These are phyloP conservation scores for Adoxophyes honmai DNA, from an alignment of 1,140 invertebrate species.

Conservation along the genomic window DNA sequence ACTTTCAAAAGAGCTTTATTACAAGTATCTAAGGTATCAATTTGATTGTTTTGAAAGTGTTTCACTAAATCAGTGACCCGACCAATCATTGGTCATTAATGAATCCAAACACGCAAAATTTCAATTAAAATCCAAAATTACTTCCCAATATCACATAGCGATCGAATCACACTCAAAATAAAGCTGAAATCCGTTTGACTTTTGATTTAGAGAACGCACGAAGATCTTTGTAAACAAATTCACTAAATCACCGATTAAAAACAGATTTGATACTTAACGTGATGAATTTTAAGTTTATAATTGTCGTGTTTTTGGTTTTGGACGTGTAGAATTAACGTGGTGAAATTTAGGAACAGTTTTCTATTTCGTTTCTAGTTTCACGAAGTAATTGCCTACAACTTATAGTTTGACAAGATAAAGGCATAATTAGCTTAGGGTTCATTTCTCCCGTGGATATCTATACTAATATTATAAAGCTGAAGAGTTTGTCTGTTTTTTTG, in stretches of 20 bases:
- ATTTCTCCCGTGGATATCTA: no score
- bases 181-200: not conserved
- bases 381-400: no score
- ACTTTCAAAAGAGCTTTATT: not conserved
- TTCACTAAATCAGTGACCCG: not conserved
- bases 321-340: not conserved
- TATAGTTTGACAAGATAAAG: no score
- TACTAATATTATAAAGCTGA: no score
- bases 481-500: no score
- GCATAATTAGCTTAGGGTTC: no score
- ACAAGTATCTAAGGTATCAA: not conserved
- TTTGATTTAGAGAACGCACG: not conserved
- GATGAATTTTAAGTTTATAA: not conserved
- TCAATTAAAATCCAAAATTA: constrained; percentile 2
- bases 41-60: not conserved
- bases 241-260: not conserved
- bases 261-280: not conserved
- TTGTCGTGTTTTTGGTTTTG: not conserved
- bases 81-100: constrained; percentile 3
- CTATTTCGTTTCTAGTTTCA: no score
- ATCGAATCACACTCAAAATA: not conserved
- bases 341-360: not conserved
- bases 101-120: constrained; percentile 3
- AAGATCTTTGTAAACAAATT: not conserved
- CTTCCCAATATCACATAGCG: not conserved